Conservation (phyloP, 2,797 vertebrate species). For the Thripadectes ignobilis region DNA sequence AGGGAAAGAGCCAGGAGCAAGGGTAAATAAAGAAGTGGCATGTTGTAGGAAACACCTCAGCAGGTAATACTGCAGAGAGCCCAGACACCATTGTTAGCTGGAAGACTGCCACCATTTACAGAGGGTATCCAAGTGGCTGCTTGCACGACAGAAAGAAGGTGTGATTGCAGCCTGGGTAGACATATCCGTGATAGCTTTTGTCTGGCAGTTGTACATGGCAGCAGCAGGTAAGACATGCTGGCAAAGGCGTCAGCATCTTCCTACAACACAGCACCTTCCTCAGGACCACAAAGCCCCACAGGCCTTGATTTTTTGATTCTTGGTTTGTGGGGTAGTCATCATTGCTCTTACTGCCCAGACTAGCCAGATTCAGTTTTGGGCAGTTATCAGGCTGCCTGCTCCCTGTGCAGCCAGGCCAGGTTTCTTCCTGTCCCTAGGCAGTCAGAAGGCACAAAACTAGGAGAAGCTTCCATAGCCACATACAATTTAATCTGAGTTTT, state of each 20-base stretch:
- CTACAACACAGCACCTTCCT: neutral
- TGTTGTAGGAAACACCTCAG: conserved; percentile 15
- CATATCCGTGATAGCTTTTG: neutral
- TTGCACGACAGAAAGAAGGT: neutral
- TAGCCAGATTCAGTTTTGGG: neutral
- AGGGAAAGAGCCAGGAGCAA: neutral
- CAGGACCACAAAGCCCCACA: neutral
- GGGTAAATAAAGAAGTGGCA: conserved; percentile 18
- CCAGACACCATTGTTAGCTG: neutral
- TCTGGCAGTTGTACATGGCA: neutral
- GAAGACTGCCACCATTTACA: neutral
- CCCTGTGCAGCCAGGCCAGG: neutral
- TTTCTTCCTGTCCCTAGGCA: neutral
- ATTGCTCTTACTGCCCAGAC: neutral
- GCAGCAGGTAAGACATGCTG: neutral
- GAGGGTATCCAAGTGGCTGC: neutral
- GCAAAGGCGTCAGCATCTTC: neutral
- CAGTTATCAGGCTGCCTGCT: neutral
- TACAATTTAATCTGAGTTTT: neutral
- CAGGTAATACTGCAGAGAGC: conserved; percentile 15
- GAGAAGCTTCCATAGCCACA: neutral
- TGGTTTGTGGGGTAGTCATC: neutral
- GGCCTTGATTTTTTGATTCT: neutral
- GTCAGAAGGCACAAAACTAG: neutral
- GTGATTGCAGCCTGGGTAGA: neutral